A percentile compares a stretch with the other conserved stretches of the same genome.
These are phyloP conservation scores for Etheostoma spectabile DNA, from an alignment of 2,113 vertebrate species.

Conservation along the genomic window DNA sequence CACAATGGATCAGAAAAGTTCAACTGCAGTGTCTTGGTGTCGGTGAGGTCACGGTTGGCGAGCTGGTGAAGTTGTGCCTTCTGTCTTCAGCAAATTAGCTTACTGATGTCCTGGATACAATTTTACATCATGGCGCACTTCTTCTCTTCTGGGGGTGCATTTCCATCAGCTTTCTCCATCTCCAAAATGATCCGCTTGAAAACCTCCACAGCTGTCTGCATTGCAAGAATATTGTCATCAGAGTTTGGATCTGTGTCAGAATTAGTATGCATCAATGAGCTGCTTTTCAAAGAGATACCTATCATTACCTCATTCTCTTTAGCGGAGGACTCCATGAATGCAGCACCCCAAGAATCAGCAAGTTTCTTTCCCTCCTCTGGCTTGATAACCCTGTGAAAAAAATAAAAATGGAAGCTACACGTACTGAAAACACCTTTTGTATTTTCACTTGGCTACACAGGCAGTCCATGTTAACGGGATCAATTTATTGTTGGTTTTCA, in stretches of 20 bases:
- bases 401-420: background rate
- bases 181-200: constrained; percentile 89
- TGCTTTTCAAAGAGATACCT: background rate
- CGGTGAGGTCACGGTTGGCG: constrained; percentile 68
- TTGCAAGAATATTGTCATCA: constrained; percentile 22
- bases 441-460: background rate
- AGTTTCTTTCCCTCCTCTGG: constrained; percentile 89
- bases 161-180: constrained; percentile 88
- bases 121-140: constrained; percentile 85
- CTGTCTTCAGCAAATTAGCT: constrained; percentile 75
- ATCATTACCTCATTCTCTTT: constrained; percentile 89
- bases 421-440: background rate
- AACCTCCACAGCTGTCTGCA: constrained; percentile 87
- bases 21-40: constrained; percentile 67
- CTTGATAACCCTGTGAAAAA: constrained; percentile 82
- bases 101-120: constrained; percentile 65
- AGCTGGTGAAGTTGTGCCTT: constrained; percentile 80
- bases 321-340: constrained; percentile 90
- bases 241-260: constrained; percentile 16
- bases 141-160: constrained; percentile 82
- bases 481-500: background rate
- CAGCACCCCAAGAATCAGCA: constrained; percentile 86
- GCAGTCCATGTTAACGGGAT: background rate
- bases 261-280: background rate
- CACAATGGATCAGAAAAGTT: constrained; percentile 52